These are phyloP conservation scores for Perdix hodgsoniae DNA, from an alignment of 2,797 vertebrate genomes.

Conservation along the genomic window DNA sequence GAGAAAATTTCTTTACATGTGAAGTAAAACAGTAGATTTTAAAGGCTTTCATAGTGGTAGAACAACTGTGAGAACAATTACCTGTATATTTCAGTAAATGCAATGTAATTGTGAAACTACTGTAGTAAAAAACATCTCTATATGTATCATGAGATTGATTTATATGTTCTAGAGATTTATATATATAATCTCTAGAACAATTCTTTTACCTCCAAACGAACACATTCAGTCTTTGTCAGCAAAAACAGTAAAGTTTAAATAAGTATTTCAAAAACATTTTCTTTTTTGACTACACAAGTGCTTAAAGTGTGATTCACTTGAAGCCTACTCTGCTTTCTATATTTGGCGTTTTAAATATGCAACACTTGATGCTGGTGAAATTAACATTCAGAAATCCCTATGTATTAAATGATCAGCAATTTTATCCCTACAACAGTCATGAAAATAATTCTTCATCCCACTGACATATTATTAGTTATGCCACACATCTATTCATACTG, in stretches of 20 bases:
- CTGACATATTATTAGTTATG: background rate
- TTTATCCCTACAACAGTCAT: background rate
- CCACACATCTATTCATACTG: background rate
- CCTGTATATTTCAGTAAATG: background rate
- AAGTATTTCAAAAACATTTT: background rate
- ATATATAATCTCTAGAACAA: background rate
- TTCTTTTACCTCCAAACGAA: background rate
- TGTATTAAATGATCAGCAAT: background rate
- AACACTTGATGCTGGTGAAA: background rate
- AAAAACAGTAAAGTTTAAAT: background rate
- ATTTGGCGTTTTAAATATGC: background rate
- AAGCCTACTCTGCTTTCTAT: background rate
- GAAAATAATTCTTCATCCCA: background rate
- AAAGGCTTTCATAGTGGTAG: background rate
- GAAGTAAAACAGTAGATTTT: background rate
- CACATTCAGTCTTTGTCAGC: background rate
- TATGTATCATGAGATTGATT: background rate
- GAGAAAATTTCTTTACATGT: background rate
- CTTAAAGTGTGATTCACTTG: background rate
- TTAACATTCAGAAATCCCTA: background rate
- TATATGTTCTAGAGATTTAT: background rate
- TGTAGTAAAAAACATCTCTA: background rate
- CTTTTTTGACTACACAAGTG: background rate
- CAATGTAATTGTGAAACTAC: background rate
- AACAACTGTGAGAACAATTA: background rate